Evolutionary conservation across 2,113 vertebrate genomes (phyloP).

Genomic region (Notiomystis cincta): DNA sequence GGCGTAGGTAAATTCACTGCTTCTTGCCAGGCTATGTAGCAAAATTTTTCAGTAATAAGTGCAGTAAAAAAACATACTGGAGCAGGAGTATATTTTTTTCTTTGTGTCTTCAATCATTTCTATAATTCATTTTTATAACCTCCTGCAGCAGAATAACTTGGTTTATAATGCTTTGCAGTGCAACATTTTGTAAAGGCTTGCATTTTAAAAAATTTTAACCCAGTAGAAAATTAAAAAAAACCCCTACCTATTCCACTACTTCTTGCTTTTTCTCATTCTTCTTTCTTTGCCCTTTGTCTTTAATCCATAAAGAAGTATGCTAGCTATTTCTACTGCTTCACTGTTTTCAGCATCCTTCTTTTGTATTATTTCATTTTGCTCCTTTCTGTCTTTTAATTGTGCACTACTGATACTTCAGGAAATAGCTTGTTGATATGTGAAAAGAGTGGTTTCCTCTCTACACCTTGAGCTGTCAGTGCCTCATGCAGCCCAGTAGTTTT

Average conservation of each 20-base stretch:
- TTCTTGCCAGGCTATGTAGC: neutral
- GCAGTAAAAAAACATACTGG: neutral
- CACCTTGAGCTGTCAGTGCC: neutral
- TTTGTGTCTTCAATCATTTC: neutral
- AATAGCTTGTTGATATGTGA: neutral
- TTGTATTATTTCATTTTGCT: neutral
- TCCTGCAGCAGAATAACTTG: neutral
- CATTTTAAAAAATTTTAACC: neutral
- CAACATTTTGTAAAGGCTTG: constrained; percentile 20
- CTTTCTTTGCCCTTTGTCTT: neutral
- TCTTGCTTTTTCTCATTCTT: neutral
- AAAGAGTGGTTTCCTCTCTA: neutral
- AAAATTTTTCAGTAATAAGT: neutral
- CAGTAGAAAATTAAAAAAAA: neutral
- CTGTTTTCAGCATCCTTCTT: neutral
- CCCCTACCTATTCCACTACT: neutral
- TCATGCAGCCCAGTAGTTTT: neutral
- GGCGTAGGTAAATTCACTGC: constrained; percentile 4
- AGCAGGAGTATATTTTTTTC: neutral
- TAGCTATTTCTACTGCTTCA: neutral
- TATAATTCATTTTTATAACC: constrained; percentile 19
- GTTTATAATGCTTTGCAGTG: neutral
- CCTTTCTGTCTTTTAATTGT: neutral
- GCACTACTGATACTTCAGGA: neutral
- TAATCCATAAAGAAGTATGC: neutral